Base-by-base conservation (phyloP, 2,797 vertebrate species). In the Rhabdomys pumilio region DNA sequence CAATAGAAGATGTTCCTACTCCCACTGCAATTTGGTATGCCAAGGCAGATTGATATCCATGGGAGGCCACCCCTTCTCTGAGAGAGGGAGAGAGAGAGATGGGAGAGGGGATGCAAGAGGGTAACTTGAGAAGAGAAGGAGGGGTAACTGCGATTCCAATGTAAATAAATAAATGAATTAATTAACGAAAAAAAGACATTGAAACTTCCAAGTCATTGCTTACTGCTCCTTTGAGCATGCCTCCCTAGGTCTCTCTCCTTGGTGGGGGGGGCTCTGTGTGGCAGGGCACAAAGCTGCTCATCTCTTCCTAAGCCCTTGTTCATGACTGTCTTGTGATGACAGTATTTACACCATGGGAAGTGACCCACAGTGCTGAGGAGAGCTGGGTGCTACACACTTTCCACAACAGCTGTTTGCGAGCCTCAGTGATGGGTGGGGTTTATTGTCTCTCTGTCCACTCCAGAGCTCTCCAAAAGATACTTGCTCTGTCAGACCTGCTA, bases 221-320 rank as follows among this genome's bases (percentile, higher is more conserved):
- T 81, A 3, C 67, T 47, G 57, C 26, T 41, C 75, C 79, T 90
- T 47, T 80, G 50, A 41, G 72, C 20, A 47, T 55, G 12, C 44
- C 34, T 73, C 55, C 12, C 73, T 67, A 31, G 53, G 41, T 72
- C 41, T 19, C 2, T 24, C 63, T 72, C 77, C 76, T 83, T 11
- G 50, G 26, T 26, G 41, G 44, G 0, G 38, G 61, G 50, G 50
- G 9, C 10, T 10, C 55, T 26, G 59, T 2, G 34, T 19, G n/a
- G 38, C 0, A 8, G 5, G 13, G 5, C 9, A 14, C 17, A 61
- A 19, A 57, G 12, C 59, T 31, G 31, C 0, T 5, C 15, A 1
- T 38, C 34, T 59, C 57, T 11, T 41, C 76, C 61, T 34, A 59
- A 0, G n/a, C 53, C 59, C 12, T 3, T 24, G 15, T 50, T 79